phyloP scores from a whole-genome alignment of 2,113 vertebrate genomes.

The Diglossa brunneiventris region DNA sequence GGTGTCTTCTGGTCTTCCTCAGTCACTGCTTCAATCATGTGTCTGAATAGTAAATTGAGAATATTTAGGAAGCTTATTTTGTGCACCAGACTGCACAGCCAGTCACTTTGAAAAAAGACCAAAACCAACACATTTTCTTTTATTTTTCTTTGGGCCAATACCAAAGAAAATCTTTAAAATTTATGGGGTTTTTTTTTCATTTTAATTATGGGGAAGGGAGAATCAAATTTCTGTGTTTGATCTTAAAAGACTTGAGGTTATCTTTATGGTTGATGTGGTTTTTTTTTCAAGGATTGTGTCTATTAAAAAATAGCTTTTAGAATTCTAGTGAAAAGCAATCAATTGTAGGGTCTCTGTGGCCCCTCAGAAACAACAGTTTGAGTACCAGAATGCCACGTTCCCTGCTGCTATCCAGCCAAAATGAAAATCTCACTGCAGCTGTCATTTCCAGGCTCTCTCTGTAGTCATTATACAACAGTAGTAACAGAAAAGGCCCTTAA shows the following conservation, averaged over 20 bases:
- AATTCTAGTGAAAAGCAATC: not conserved
- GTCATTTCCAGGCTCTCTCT: not conserved
- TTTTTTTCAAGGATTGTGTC: not conserved
- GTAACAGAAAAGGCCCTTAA: not conserved
- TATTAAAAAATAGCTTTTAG: not conserved
- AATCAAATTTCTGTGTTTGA: not conserved
- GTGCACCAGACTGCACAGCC: not conserved
- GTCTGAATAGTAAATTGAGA: not conserved
- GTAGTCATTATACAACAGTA: not conserved
- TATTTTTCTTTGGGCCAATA: not conserved
- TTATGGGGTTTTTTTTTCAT: not conserved
- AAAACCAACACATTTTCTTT: not conserved
- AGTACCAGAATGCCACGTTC: not conserved
- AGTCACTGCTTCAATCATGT: not conserved
- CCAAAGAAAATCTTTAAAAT: not conserved
- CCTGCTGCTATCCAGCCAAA: not conserved
- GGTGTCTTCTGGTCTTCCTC: not conserved
- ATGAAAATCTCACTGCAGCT: not conserved
- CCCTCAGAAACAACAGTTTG: not conserved
- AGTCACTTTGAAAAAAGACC: not conserved
- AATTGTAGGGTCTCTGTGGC: not conserved
- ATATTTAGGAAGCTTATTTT: not conserved
- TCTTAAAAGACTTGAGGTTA: not conserved
- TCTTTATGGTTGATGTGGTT: not conserved
- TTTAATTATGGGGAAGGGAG: not conserved